Percentiles rank a stretch among this genome's conserved stretches.
phyloP scores from a whole-genome alignment of 2,888 invertebrate species.

The Drosophila demipolita region DNA sequence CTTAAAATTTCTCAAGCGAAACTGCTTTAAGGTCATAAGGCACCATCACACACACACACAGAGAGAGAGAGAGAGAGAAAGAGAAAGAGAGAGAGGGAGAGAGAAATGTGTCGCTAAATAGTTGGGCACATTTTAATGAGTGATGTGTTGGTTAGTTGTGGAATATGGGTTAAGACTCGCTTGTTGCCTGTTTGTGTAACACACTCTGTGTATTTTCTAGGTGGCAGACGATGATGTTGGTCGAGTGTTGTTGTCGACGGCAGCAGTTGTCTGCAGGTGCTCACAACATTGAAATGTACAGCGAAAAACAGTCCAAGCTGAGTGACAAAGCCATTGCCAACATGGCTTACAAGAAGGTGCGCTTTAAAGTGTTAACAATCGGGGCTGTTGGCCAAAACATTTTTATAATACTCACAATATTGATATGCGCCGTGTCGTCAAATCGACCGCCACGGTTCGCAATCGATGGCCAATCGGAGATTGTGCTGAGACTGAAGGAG shows the following conservation, averaged over 20 bases:
- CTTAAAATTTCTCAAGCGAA: conserved; percentile 72
- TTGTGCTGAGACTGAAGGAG: conserved; percentile 95
- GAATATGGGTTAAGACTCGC: conserved; percentile 62
- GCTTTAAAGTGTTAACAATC: conserved; percentile 65
- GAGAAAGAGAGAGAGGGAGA: neutral
- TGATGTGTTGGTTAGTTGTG: conserved; percentile 10
- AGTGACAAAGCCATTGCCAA: conserved; percentile 25
- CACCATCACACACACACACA: conserved; percentile 38
- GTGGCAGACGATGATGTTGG: conserved; percentile 38
- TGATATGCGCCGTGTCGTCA: conserved; percentile 45
- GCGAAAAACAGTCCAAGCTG: conserved; percentile 48
- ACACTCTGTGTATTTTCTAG: conserved; percentile 66
- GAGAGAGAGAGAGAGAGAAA: neutral
- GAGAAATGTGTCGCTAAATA: conserved; percentile 35
- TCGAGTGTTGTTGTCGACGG: conserved; percentile 52
- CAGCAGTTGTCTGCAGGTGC: conserved; percentile 47
- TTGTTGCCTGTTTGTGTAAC: conserved; percentile 51
- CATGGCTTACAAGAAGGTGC: conserved; percentile 77
- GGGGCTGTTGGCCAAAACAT: conserved; percentile 7
- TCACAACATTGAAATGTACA: conserved; percentile 59
- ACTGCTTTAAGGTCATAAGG: conserved; percentile 73
- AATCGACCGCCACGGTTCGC: conserved; percentile 95
- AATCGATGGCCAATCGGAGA: conserved; percentile 95
- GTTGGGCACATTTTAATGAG: conserved; percentile 61
- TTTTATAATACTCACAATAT: conserved; percentile 58